phyloP scores from a whole-genome alignment of 2,888 invertebrate genomes.

The Incurvaria masculella region DNA sequence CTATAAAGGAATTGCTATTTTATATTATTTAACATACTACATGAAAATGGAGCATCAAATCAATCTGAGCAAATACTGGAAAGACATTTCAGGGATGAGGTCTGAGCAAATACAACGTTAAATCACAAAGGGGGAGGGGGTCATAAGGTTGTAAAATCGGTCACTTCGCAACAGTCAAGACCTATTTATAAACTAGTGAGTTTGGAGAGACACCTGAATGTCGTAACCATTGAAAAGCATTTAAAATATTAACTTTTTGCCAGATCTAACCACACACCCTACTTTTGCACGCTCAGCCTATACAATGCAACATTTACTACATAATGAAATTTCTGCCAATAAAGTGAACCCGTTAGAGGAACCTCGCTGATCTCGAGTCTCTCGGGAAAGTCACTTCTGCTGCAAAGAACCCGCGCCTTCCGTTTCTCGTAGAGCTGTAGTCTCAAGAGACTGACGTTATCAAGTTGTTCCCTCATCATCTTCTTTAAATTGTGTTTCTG shows the following conservation, averaged over 20 bases:
- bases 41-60: too few relatives aligned
- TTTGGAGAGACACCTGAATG: too few relatives aligned
- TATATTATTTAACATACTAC: too few relatives aligned
- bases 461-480: slow-evolving; percentile 18
- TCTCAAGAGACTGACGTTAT: slow-evolving; percentile 19
- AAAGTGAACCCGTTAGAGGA: slow-evolving; percentile 8
- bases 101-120: too few relatives aligned
- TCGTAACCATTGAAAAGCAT: slow-evolving; percentile 19
- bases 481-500: slow-evolving; percentile 22
- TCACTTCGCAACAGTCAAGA: too few relatives aligned
- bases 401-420: slow-evolving; percentile 25
- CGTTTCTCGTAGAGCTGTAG: slow-evolving; percentile 33
- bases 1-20: too few relatives aligned
- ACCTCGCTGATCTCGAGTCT: slow-evolving; percentile 29
- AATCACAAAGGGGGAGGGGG: too few relatives aligned
- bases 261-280: slow-evolving; percentile 23
- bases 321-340: slow-evolving; percentile 19
- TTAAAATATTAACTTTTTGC: slow-evolving; percentile 21
- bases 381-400: slow-evolving; percentile 18
- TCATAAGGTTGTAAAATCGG: too few relatives aligned
- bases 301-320: slow-evolving; percentile 5
- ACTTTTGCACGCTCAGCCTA: slow-evolving; percentile 22
- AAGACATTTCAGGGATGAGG: too few relatives aligned
- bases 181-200: too few relatives aligned
- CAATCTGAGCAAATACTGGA: too few relatives aligned